These are phyloP conservation scores for Nysson spinosus DNA, from an alignment of 2,888 invertebrate genomes.

Conservation along the genomic window DNA sequence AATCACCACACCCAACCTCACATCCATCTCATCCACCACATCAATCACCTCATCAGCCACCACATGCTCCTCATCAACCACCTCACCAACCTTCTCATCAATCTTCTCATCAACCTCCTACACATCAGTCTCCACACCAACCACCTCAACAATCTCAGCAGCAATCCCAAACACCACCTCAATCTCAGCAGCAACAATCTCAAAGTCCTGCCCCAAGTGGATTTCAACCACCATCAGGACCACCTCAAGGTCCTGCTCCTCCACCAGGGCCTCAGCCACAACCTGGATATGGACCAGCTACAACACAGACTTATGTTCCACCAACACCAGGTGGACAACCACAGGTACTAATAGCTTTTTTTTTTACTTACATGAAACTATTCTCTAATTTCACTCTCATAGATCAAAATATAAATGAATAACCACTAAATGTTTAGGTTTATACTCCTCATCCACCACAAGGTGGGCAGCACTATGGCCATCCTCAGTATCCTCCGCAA, in stretches of 20 bases:
- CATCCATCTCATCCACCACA: slow-evolving; percentile 75
- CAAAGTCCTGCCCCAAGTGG: slow-evolving; percentile 79
- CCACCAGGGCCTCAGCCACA: slow-evolving; percentile 76
- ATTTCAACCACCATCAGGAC: slow-evolving; percentile 77
- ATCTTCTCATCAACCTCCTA: slow-evolving; percentile 69
- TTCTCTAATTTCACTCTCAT: neutral
- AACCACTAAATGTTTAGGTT: slow-evolving; percentile 71
- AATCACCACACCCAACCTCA: slow-evolving; percentile 77
- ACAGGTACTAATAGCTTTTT: slow-evolving; percentile 48
- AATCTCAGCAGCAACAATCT: slow-evolving; percentile 74
- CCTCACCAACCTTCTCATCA: slow-evolving; percentile 72
- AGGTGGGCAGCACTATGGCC: slow-evolving; percentile 77
- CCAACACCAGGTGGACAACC: slow-evolving; percentile 79
- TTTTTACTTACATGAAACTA: neutral
- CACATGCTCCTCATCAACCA: slow-evolving; percentile 70
- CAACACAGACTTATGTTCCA: slow-evolving; percentile 75
- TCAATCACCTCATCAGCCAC: slow-evolving; percentile 69
- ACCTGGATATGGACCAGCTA: slow-evolving; percentile 76
- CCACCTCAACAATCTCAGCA: slow-evolving; percentile 77
- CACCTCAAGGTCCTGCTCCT: slow-evolving; percentile 74
- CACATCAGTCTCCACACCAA: slow-evolving; percentile 78
- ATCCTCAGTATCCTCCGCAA: slow-evolving; percentile 81
- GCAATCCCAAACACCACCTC: slow-evolving; percentile 67
- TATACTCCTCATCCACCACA: slow-evolving; percentile 80
- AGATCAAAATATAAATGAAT: neutral